These are phyloP conservation scores for Semaprochilodus insignis DNA, from an alignment of 2,797 vertebrate genomes.

Conservation along the genomic window DNA sequence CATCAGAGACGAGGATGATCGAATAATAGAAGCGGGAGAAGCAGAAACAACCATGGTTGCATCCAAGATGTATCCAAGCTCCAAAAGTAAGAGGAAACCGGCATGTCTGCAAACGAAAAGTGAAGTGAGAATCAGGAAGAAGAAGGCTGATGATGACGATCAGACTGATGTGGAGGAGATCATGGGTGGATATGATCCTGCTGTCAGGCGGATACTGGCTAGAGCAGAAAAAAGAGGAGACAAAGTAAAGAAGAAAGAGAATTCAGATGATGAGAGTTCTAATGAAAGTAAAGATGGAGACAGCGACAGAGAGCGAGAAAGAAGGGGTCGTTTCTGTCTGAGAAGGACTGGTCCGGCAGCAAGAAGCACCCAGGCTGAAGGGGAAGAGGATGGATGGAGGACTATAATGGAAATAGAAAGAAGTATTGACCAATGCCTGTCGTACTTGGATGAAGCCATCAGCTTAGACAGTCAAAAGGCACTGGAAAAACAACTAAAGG, in stretches of 20 bases:
- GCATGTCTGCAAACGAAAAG: background rate
- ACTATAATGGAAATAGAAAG: background rate
- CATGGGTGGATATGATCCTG: constrained; percentile 2
- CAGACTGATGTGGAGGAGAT: background rate
- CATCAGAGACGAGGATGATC: too few relatives aligned
- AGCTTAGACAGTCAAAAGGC: too few relatives aligned
- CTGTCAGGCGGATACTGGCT: background rate
- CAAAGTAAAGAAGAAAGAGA: background rate
- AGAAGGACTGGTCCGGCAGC: background rate
- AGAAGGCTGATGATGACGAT: background rate
- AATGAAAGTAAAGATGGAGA: too few relatives aligned
- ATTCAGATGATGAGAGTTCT: too few relatives aligned
- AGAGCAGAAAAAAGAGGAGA: background rate
- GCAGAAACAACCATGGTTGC: too few relatives aligned
- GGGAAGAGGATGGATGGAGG: background rate
- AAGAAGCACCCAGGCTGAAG: background rate
- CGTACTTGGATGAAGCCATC: too few relatives aligned
- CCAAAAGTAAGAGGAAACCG: too few relatives aligned
- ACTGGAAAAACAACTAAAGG: too few relatives aligned
- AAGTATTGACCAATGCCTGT: background rate
- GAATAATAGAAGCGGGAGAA: too few relatives aligned
- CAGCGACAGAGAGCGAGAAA: too few relatives aligned
- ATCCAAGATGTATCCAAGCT: too few relatives aligned
- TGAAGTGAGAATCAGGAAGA: background rate
- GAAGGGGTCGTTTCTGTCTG: too few relatives aligned